Base-by-base conservation (phyloP, 1,140 invertebrate genomes). In the Babylonia areolata region DNA sequence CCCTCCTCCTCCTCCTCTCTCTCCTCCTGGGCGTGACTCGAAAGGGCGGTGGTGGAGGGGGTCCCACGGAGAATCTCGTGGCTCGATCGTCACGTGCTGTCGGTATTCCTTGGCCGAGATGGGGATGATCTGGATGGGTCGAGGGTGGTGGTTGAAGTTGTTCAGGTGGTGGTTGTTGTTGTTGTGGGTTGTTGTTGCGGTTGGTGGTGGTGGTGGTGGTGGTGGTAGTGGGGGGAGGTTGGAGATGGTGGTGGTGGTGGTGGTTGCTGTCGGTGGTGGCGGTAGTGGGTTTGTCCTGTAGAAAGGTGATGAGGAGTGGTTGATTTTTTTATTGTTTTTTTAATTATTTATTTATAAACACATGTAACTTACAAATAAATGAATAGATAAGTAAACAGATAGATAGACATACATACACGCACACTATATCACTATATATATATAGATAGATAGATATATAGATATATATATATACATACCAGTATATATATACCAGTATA, bases 1-100 rank as follows among this genome's bases (percentile, higher is more conserved):
- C 79, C 73, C 28, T 51, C 0, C 46, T 51, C 46, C 46, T 51
- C 46, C 46, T 51, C 46, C 46, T 51, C 46, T 17, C 17, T 2
- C 78, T 64, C 35, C 42, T n/a, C 42, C 23, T 5, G 33, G 12
- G 12, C 81, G 54, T 2, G 54, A 64, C 15, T 82, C 83, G n/a
- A 85, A 75, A 1, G 86, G 86, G 23, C 83, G 42, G 64, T 85
- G 78, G 84, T 85, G 84, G n/a, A 85, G 77, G 5, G 84, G 84
- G 51, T 85, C 84, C 84, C 84, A 80, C 28, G 35, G 1, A 17
- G 31, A 37, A 3, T 85, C 31, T 20, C 11, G 28, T 0, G 31
- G 17, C 9, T 51, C 17, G n/a, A n/a, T n/a, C n/a, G n/a, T 17
- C 58, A 71, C 23, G 81, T 75, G 84, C 28, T 82, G 71, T 33